These are phyloP conservation scores for Distichodus sexfasciatus DNA, from an alignment of 2,797 vertebrate species.

Conservation along the genomic window DNA sequence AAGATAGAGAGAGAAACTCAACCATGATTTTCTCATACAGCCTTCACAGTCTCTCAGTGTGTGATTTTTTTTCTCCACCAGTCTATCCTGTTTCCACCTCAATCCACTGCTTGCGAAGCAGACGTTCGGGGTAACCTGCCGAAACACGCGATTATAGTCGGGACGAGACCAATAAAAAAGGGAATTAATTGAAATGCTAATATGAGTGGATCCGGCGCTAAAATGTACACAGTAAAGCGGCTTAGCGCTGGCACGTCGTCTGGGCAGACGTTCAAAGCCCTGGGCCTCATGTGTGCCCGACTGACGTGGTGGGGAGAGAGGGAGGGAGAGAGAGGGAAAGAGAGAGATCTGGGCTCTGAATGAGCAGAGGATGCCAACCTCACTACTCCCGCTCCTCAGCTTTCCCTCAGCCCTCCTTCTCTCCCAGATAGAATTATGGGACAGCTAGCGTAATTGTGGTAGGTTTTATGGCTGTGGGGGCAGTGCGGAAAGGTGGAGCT, in stretches of 20 bases:
- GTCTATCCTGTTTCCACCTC: too few species aligned
- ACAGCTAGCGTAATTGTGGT: neutral
- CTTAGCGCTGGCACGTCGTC: neutral
- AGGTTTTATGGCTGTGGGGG: neutral
- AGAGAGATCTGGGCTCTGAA: too few species aligned
- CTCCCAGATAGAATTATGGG: neutral
- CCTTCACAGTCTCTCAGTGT: too few species aligned
- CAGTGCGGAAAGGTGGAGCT: neutral
- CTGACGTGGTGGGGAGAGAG: slow-evolving; percentile 1
- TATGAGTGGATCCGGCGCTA: neutral
- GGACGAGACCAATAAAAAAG: neutral
- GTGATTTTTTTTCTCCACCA: too few species aligned
- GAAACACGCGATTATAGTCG: too few species aligned
- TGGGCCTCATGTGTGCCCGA: neutral
- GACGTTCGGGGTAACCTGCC: too few species aligned
- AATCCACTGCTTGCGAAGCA: too few species aligned
- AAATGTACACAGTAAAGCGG: neutral
- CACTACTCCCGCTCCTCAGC: neutral
- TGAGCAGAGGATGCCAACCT: slow-evolving; percentile 29
- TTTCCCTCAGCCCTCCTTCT: neutral
- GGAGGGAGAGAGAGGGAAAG: slow-evolving; percentile 9
- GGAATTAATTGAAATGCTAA: neutral
- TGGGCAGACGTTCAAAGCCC: neutral
- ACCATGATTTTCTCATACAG: too few species aligned
- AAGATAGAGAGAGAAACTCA: slow-evolving; percentile 20